These are phyloP conservation scores for Xyrauchen texanus DNA, from an alignment of 2,113 vertebrate genomes.

Conservation along the genomic window DNA sequence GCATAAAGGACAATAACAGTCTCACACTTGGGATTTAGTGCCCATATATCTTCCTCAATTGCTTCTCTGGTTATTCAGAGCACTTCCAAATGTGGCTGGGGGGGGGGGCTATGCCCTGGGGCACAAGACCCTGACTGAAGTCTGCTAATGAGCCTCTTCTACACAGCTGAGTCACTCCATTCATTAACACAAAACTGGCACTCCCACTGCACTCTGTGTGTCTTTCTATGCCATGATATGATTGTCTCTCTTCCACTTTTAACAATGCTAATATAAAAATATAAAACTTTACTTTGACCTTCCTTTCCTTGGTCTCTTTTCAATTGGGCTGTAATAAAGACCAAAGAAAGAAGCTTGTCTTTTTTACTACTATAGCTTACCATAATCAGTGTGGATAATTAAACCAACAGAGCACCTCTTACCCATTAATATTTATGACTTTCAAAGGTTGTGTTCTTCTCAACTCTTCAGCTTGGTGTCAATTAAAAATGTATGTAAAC, in stretches of 20 bases:
- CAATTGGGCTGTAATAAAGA: not conserved
- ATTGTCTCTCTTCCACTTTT: constrained; percentile 31
- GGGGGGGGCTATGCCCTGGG: constrained; percentile 37
- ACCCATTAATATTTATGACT: constrained; percentile 57
- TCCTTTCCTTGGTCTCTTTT: not conserved
- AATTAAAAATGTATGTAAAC: constrained; percentile 49
- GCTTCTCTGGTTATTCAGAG: constrained; percentile 16
- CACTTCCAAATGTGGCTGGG: too few relatives aligned
- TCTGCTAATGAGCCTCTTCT: constrained; percentile 53
- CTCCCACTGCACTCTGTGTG: not conserved
- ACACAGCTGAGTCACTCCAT: constrained; percentile 57
- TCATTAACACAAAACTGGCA: constrained; percentile 51
- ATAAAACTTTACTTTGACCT: constrained; percentile 7
- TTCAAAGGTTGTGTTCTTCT: constrained; percentile 43
- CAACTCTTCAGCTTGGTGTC: constrained; percentile 39
- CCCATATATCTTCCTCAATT: not conserved
- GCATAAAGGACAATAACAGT: constrained; percentile 14
- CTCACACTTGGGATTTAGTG: constrained; percentile 10
- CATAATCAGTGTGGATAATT: constrained; percentile 45
- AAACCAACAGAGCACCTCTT: constrained; percentile 31
- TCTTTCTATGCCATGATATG: not conserved
- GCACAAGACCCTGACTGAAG: constrained; percentile 27
- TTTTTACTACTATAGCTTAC: constrained; percentile 17
- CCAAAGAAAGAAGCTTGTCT: not conserved
- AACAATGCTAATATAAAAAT: constrained; percentile 9